Base-by-base conservation (phyloP, 2,888 invertebrate genomes). In the Laothoe populi region DNA sequence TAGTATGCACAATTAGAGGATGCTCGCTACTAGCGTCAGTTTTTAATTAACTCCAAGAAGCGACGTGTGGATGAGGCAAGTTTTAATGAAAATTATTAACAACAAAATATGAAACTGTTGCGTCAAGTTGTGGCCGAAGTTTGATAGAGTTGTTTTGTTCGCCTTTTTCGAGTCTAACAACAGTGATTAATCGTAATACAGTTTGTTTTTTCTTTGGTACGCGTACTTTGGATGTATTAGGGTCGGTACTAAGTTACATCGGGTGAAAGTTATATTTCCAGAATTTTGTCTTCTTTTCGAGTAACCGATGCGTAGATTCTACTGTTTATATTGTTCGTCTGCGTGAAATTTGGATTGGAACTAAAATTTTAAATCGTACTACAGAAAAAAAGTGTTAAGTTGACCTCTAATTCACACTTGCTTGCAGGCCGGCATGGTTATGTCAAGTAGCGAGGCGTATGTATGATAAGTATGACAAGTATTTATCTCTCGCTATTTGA, bases 51-150 rank as follows among this genome's bases (percentile, higher is more conserved):
- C 77, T 75, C 71, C 71, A 78, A 79, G 77, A 72, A 75, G 72
- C 73, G 70, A 73, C 65, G 69, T 69, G 68, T 70, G 70, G 60
- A 66, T 65, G 66, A 73, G 21, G 19, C 38, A 58, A 58, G 68
- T 73, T 80, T 68, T 80, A 82, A 83, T 81, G 67, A 78, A 83
- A 81, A 83, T 81, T 77, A 81, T 75, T 74, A 80, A 74, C 72
- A 70, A 70, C 70, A 70, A 73, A 80, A 78, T 76, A 73, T 75
- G 71, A 75, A 70, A 71, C 64, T 71, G 64, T 72, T 70, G 64
- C 66, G 57, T 64, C 66, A 69, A 68, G 63, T 64, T 49, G 66
- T 59, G 64, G 64, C 16, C 10, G 59, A 48, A 60, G 53, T 53
- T 53, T 23, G 58, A 58, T 58, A 26, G 24, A 16, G 23, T 58